A percentile compares a stretch with the other conserved stretches of the same genome.
Evolutionary conservation across 2,797 vertebrate genomes (phyloP).

Genomic region (Falco cherrug): DNA sequence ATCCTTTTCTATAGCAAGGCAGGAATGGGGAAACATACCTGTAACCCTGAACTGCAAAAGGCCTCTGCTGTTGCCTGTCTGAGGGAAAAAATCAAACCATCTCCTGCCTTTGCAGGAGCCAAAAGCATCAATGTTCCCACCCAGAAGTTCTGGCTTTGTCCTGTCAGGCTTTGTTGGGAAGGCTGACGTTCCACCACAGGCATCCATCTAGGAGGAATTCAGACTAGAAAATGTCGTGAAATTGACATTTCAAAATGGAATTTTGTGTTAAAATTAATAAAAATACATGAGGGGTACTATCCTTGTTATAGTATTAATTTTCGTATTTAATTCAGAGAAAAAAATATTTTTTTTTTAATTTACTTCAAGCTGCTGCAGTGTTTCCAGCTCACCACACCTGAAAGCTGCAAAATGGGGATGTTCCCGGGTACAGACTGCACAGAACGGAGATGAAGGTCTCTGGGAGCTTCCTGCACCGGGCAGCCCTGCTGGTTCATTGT

Average conservation of each 20-base stretch:
- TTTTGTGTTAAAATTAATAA: neutral
- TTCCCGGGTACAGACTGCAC: neutral
- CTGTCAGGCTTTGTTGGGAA: neutral
- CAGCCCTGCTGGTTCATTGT: neutral
- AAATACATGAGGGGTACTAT: neutral
- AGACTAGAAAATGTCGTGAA: neutral
- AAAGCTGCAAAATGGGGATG: neutral
- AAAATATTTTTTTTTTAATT: neutral
- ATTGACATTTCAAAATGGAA: neutral
- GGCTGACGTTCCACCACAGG: neutral
- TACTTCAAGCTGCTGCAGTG: neutral
- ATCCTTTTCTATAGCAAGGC: neutral
- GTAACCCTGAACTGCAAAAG: neutral
- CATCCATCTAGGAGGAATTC: neutral
- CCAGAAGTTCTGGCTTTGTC: neutral
- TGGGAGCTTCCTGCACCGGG: accelerated
- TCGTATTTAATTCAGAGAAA: neutral
- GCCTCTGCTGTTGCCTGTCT: neutral
- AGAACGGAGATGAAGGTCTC: neutral
- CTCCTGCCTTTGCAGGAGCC: neutral
- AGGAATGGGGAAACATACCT: neutral
- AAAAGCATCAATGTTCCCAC: neutral
- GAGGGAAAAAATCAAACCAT: neutral
- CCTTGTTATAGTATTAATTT: neutral
- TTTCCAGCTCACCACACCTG: neutral